phyloP scores from a whole-genome alignment of 2,113 vertebrate species.

The Abramis brama region DNA sequence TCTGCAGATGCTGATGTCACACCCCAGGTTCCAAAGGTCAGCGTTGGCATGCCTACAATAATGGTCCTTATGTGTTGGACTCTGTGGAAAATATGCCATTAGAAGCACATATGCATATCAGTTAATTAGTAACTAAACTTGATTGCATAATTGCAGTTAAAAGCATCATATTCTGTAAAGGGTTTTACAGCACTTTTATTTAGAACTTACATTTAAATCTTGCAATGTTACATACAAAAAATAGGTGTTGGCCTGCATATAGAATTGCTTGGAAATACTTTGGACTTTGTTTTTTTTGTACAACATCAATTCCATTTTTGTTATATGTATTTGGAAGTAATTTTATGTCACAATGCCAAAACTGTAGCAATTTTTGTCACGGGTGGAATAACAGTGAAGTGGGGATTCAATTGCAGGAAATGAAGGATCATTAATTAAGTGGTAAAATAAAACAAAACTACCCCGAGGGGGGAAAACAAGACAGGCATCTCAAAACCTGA shows the following conservation, averaged over 20 bases:
- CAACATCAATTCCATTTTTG: background rate
- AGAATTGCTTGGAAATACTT: background rate
- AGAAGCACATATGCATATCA: background rate
- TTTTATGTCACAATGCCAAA: background rate
- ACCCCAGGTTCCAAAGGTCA: background rate
- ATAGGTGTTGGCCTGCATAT: background rate
- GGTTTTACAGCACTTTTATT: background rate
- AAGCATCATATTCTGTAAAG: background rate
- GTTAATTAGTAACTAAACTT: conserved; percentile 5
- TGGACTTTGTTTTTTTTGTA: background rate
- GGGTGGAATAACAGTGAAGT: no score
- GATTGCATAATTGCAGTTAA: background rate
- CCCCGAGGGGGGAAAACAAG: no score
- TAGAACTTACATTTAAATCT: background rate
- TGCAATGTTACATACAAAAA: background rate
- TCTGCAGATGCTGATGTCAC: background rate
- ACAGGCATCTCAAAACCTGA: no score
- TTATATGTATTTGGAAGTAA: background rate
- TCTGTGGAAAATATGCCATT: background rate
- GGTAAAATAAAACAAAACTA: no score
- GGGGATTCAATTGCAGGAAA: no score
- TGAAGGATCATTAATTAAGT: no score
- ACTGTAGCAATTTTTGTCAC: background rate
- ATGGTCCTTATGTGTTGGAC: background rate
- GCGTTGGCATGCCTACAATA: background rate